phyloP scores from a whole-genome alignment of 2,113 vertebrate species.

The Archilochus colubris region DNA sequence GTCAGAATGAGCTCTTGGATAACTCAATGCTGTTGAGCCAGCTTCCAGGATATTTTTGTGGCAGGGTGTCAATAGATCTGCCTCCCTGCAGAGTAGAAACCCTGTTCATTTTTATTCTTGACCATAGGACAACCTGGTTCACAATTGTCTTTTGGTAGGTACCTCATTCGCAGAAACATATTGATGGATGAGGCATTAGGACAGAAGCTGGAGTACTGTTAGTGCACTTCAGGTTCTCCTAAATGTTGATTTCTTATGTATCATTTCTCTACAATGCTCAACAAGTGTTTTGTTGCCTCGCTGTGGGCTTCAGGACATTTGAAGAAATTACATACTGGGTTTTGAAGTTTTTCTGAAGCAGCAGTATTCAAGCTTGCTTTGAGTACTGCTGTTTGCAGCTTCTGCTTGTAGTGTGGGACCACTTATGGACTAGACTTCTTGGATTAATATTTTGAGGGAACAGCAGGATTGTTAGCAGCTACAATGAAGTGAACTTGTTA shows the following conservation, averaged over 20 bases:
- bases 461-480: not conserved
- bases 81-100: not conserved
- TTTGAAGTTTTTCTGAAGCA: not conserved
- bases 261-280: not conserved
- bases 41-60: not conserved
- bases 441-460: not conserved
- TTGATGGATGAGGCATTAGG: not conserved
- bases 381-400: not conserved
- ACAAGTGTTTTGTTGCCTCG: not conserved
- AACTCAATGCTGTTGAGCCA: not conserved
- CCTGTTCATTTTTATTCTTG: not conserved
- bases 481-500: not conserved
- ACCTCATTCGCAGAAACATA: accelerated
- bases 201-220: not conserved
- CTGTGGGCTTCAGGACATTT: not conserved
- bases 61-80: not conserved
- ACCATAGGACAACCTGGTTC: not conserved
- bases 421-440: not conserved
- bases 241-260: not conserved
- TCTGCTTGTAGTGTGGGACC: not conserved
- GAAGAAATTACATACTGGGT: not conserved
- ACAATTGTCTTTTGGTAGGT: not conserved
- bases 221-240: not conserved
- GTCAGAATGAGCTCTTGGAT: not conserved
- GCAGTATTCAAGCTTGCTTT: not conserved